Base-by-base conservation (phyloP, 2,113 vertebrate genomes). In the mouse (Mus musculus) region DNA sequence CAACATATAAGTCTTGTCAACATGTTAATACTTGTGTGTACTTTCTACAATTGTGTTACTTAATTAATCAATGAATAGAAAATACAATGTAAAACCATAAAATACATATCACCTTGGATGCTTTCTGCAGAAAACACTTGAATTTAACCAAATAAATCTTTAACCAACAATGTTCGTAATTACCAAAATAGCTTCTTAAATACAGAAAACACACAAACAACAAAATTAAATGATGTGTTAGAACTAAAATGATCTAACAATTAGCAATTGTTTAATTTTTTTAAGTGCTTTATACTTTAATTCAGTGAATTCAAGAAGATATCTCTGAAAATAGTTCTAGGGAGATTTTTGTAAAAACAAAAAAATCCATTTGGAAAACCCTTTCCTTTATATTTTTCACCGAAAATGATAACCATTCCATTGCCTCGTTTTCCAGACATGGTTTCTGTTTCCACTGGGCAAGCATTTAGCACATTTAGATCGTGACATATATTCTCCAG, bases 31-130 rank as follows among this genome's bases (percentile, higher is more conserved):
- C 0, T n/a, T 5, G 19, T 71, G 1, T 20, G 0, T 33, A 61
- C 78, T 97, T 94, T 94, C 46, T 72, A 94, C 76, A 42, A 33
- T 75, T 86, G 14, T 69, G 16, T 80, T 85, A 30, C 9, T 89
- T 92, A 94, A 67, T 39, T 93, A 95, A 84, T 54, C 6, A 36
- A 63, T 24, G 59, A 92, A 73, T 93, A n/a, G 19, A 9, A 94
- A 80, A 93, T 56, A 39, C 30, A 54, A 67, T 67, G 90, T 81
- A 59, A 36, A 85, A 87, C 33, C n/a, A 87, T 88, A 46, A 7
- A 39, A 39, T 1, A 75, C 22, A n/a, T 33, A 52, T 67, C 10
- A 3, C 28, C 10, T 82, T 85, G 82, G 67, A 36, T 72, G 81
- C 36, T 10, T 46, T 14, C 72, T 54, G 26, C 49, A 7, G 10